Percentiles rank a stretch among this genome's conserved stretches.
These are phyloP conservation scores for Pipistrellus pipistrellus DNA, from an alignment of 2,797 vertebrate genomes.

Conservation along the genomic window DNA sequence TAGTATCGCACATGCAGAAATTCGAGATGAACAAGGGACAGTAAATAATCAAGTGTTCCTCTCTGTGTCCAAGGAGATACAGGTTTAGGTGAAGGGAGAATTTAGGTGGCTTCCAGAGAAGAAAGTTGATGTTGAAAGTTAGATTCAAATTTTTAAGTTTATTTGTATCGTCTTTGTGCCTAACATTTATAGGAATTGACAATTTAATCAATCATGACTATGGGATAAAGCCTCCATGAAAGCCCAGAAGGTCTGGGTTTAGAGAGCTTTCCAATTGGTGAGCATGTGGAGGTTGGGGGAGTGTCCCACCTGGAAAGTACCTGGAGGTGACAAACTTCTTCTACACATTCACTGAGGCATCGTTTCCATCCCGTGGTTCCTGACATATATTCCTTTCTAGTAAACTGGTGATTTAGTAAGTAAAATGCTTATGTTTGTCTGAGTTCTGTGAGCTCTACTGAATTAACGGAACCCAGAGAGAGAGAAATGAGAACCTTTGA, in stretches of 20 bases:
- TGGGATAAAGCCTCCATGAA: background rate
- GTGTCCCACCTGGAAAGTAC: no score
- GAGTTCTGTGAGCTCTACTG: background rate
- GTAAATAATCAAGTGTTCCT: background rate
- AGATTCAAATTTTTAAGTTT: background rate
- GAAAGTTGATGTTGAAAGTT: background rate
- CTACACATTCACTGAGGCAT: background rate
- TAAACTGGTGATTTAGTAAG: background rate
- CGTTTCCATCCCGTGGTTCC: background rate
- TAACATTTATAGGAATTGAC: background rate
- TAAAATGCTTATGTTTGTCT: slow-evolving; percentile 7
- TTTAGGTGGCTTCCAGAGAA: background rate
- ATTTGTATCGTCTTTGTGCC: background rate
- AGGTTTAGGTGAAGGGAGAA: background rate
- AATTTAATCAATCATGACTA: background rate
- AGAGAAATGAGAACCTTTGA: background rate
- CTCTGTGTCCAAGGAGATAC: background rate
- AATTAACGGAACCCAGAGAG: background rate
- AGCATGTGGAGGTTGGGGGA: no score
- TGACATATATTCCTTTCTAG: background rate
- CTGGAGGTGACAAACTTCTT: background rate
- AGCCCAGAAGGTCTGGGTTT: background rate
- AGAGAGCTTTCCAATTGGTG: background rate
- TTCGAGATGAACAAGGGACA: background rate
- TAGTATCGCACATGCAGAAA: background rate